Evolutionary conservation across 2,888 invertebrate species (phyloP), one percentile per base, ranked within the genome.

Genomic region (Chironomus tentans): DNA sequence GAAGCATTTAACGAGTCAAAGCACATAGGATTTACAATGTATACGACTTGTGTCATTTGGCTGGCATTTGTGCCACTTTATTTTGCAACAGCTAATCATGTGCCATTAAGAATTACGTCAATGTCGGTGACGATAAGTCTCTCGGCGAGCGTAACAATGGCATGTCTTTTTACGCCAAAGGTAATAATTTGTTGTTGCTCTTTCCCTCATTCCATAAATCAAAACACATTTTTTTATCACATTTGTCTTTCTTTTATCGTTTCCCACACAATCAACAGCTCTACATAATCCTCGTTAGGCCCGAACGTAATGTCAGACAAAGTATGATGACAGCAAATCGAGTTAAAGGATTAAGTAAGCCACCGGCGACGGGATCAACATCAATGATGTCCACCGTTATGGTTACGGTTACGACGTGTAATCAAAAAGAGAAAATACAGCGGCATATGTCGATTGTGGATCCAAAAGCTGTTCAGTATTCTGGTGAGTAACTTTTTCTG

Each of bases 1-100:
- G 98, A 98, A 83, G 97, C 97, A 61, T 99, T 98, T 84, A 98
- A 99, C 84, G 98, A 97, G 85, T 96, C 96, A 80, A 97, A 97
- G 85, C 95, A 97, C 85, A 97, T 97, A 80, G 97, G 94, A 77
- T 98, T 99, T 85, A 97, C 98, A 24, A 98, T 99, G 98, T 99
- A 97, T 86, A 97, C 97, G 65, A 98, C 97, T 38, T 96, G 97
- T 83, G 94, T 97, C 78, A 97, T 98, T 82, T 98, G 98, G 98
- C 86, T 97, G 79, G 98, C 98, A 21, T 98, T 98, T 85, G 95
- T 98, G 76, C 97, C 98, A 5, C 88, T 98, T 71, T 98, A 98
- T 85, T 97, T 98, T 83, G 97, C 97, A 78, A 97, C 97, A 2
- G 95, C 93, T 77, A 94, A 92, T 82, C 95, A 96, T 85, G 94